Base-by-base conservation (phyloP, 2,113 vertebrate species). In the Hippocampus barbouri region DNA sequence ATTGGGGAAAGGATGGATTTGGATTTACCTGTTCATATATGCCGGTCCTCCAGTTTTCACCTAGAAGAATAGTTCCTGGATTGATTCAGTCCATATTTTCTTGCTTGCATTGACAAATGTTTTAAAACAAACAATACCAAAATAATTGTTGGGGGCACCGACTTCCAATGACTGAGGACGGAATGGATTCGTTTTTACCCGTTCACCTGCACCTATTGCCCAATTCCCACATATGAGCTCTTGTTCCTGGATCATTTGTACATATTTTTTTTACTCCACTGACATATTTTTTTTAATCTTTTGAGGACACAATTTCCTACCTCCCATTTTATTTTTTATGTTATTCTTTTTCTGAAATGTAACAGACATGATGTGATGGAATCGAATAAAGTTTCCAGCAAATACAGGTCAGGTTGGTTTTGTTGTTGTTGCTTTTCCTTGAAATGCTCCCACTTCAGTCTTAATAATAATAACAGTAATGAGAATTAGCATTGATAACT, bases 361-460 rank as follows among this genome's bases (percentile, higher is more conserved):
- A 71, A 38, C 61, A 47, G 20, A 79, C 74, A 47, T 23, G 70
- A 40, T 85, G 81, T 68, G 67, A 72, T 79, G 74, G 66, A 47
- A 79, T 59, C 23, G 84, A 91, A 89, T 90, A 91, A 91, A 91
- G 73, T 21, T 65, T 76, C 20, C 69, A 79, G 75, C n/a, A 38
- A 25, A 23, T 16, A 25, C 21, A 8, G 40, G 12, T 66, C 23
- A 47, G 41, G 25, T 45, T 45, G 25, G 38, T 11, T 7, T 25
- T 62, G 16, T 40, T 38, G 5, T 16, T 30, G 15, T 62, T 62
- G 11, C 12, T 27, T 30, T 61, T 10, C 4, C 3, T 11, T 5
- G 18, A 40, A 38, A 40, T 56, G 53, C 10, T n/a, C n/a, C 20
- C 8, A 56, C 21, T n/a, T 56, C 9, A 56, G 9, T 23, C 53